phyloP scores from a whole-genome alignment of 2,113 vertebrate genomes.

The Salvelinus namaycush region DNA sequence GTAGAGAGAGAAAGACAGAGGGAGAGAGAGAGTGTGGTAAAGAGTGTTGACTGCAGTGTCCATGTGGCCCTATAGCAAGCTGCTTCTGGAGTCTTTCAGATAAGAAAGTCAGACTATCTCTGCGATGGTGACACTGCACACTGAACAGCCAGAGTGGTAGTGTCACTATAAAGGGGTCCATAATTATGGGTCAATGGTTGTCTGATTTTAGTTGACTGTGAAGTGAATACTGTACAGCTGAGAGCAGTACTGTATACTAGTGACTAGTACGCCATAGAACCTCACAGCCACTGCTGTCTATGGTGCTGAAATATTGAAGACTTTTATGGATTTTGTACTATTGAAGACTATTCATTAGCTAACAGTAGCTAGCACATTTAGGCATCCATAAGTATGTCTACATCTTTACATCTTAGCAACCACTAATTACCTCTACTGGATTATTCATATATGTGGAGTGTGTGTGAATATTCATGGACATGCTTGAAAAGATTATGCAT shows the following conservation, averaged over 20 bases:
- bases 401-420: no score
- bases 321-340: no score
- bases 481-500: not conserved
- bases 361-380: no score
- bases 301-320: no score
- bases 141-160: not conserved
- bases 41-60: not conserved
- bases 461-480: slow-evolving; percentile 19
- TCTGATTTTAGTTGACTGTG: not conserved
- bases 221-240: not conserved
- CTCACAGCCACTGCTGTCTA: no score
- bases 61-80: not conserved
- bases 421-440: no score
- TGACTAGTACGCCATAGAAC: no score
- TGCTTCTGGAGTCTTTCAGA: not conserved
- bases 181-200: not conserved
- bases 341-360: no score
- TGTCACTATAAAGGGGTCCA: not conserved
- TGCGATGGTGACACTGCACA: not conserved
- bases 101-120: not conserved
- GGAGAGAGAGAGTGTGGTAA: not conserved
- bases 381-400: no score
- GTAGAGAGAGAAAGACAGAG: not conserved
- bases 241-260: not conserved
- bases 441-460: not conserved